Conservation (phyloP, 1,140 invertebrate species). For the Leptinotarsa undecemlineata region DNA sequence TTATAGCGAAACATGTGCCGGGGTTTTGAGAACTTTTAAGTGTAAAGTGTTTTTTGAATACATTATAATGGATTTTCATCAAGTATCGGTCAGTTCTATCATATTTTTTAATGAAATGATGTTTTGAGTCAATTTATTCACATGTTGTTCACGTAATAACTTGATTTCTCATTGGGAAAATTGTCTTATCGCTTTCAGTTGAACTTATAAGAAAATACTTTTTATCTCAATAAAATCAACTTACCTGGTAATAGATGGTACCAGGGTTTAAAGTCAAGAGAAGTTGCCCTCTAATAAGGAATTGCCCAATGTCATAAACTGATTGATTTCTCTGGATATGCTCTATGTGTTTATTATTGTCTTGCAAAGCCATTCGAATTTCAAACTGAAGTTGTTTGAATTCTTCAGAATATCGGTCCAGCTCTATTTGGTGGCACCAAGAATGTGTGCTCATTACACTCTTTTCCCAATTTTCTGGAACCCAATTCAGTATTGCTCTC, state of each 20-base stretch:
- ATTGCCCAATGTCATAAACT: conserved; percentile 27
- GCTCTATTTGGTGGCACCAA: not conserved
- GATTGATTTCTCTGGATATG: conserved; percentile 15
- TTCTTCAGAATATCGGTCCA: not conserved
- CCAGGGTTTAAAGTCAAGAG: not conserved
- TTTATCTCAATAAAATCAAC: not conserved
- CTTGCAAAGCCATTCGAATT: not conserved
- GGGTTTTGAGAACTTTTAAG: too few species aligned
- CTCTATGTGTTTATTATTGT: not conserved
- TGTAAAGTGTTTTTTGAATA: too few species aligned
- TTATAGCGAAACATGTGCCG: too few species aligned
- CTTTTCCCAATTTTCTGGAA: conserved; percentile 7
- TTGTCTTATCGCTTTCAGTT: too few species aligned
- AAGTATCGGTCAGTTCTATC: too few species aligned
- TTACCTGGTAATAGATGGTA: conserved; percentile 11
- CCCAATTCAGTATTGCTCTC: not conserved
- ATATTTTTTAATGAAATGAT: too few species aligned
- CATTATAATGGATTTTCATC: too few species aligned
- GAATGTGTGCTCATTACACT: not conserved
- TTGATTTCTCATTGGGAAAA: too few species aligned
- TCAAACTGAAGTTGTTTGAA: conserved; percentile 2
- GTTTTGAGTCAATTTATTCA: too few species aligned
- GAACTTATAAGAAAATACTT: too few species aligned
- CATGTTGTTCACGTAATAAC: too few species aligned
- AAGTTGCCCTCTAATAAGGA: conserved; percentile 24